A percentile compares a stretch with the other conserved stretches of the same genome.
Evolutionary conservation across 1,140 invertebrate species (phyloP).

Genomic region (Calosoma granatense): DNA sequence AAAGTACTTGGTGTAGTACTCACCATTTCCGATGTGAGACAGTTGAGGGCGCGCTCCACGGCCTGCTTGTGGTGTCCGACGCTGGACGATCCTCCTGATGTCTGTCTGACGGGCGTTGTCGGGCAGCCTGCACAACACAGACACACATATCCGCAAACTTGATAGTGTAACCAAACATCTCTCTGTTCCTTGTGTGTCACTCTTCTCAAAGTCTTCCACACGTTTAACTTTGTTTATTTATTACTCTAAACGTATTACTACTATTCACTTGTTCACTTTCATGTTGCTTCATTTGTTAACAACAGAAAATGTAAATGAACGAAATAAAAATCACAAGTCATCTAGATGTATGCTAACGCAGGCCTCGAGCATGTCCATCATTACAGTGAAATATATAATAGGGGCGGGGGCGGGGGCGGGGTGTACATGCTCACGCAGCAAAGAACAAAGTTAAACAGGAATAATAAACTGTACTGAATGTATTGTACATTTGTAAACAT

Average conservation of each 20-base stretch:
- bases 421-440: too few species aligned
- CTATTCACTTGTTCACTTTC: slow-evolving; percentile 6
- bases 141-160: slow-evolving; percentile 4
- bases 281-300: too few species aligned
- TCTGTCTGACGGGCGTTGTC: slow-evolving; percentile 40
- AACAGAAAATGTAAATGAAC: too few species aligned
- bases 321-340: too few species aligned
- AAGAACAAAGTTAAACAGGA: too few species aligned
- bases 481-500: too few species aligned
- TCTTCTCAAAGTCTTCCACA: neutral
- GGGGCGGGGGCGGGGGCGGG: too few species aligned
- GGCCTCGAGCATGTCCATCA: too few species aligned
- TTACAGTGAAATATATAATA: too few species aligned
- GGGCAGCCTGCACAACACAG: slow-evolving; percentile 40
- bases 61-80: slow-evolving; percentile 42
- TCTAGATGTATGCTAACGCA: too few species aligned
- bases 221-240: neutral
- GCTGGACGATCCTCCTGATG: slow-evolving; percentile 26
- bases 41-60: slow-evolving; percentile 60
- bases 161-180: neutral
- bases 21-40: slow-evolving; percentile 71
- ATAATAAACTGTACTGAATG: too few species aligned
- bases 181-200: neutral
- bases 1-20: too few species aligned
- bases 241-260: slow-evolving; percentile 4